Evolutionary conservation across 2,113 vertebrate species (phyloP), one percentile per base, ranked within the genome.

Genomic region (Anguilla rostrata): DNA sequence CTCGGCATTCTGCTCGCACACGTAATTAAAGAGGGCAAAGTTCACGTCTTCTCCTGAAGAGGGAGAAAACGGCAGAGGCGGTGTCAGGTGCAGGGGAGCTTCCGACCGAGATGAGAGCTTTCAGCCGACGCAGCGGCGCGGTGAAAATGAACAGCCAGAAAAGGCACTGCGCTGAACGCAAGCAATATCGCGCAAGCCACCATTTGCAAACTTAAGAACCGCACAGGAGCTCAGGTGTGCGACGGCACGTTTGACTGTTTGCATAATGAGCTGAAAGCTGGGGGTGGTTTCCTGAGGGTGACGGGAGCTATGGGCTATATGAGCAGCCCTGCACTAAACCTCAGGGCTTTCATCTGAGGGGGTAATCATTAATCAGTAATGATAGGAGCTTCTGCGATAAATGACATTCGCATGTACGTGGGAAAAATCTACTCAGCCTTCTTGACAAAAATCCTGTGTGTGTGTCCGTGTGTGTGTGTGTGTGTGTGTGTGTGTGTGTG

Each of bases 21-120:
- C 79, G 82, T 84, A 86, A 71, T 86, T 85, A 71, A 88, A 88
- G 39, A 84, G 78, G 57, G 88, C 79, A 53, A 89, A 86, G 83
- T 88, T 89, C 39, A 15, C 20, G 34, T 86, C 87, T 60, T 82
- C 85, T 66, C 83, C 87, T 86, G 81, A 43, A 49, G 39, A 53
- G 34, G 16, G 41, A 53, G 81, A 43, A 71, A 83, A 41, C n/a
- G 22, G 18, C 6, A 80, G 39, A 87, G 22, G 4, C 63, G 5
- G 8, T 11, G 71, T 34, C 29, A 12, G n/a, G n/a, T 0, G n/a
- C 71, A 9, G n/a, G 8, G n/a, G 71, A n/a, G 26, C 71, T 5
- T 34, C 11, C 26, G 26, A 34, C 71, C 26, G n/a, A 6, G 7
- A 29, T 75, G n/a, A 22, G 60, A 66, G 20, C 60, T 0, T 60